Base-by-base conservation (phyloP, 92 coral and sea anemone genomes). In the Bergia sp. region DNA sequence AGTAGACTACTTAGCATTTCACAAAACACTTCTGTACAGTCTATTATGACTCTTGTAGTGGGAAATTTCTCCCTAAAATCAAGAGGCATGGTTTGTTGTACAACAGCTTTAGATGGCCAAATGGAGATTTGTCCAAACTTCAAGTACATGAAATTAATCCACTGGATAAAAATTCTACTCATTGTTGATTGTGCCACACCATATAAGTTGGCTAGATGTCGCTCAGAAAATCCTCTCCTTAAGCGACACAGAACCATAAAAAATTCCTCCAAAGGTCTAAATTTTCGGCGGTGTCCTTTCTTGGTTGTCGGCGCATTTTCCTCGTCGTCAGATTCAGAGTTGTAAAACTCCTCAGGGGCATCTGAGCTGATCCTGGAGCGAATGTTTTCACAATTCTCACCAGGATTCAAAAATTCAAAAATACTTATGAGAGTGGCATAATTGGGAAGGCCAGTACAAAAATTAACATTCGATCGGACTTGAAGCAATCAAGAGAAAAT, bases 1-100 rank as follows among this genome's bases (percentile, higher is more conserved):
- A 89, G 93, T 3, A 86, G 15, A 57, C 94, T 92, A 37, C 91
- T 90, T 44, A 89, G 90, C 95, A 93, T 93, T 80, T 91, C 90
- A 77, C 92, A 85, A 38, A 50, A 47, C 21, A 89, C 90, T 53
- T 92, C 90, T 8, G 94, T 89, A 79, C 94, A 89, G 90, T 89
- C 93, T 64, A 90, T 66, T 39, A 85, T 73, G 87, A 44, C 47
- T 5, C 47, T 44, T 44, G 47, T 44, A 2, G 47, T 2, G 47
- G 0, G 90, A 45, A 77, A 89, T 69, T 85, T 89, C 45, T 89
- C 90, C 45, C 85, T 92, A 66, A 89, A 92, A 76, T 73, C 92
- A 21, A 37, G 77, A 39, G 92, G 94, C 94, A 92, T 92, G 39
- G 92, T 89, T 73, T 81, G 21, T 16, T 86, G 53, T 21, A 89